These are phyloP conservation scores for Bhutanitis thaidina DNA, from an alignment of 2,888 invertebrate species.

Conservation along the genomic window DNA sequence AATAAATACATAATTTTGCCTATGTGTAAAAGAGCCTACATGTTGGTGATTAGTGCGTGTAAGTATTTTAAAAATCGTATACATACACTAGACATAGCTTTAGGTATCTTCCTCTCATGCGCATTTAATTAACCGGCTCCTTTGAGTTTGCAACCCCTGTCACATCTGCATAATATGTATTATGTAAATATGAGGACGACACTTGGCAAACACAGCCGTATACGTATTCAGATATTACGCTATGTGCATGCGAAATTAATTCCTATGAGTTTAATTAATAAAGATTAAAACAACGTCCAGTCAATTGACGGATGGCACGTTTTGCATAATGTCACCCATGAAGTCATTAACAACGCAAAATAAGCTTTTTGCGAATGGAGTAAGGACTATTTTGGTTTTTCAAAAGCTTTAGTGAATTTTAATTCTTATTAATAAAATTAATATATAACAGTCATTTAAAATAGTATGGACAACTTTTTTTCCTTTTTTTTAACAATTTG, in stretches of 20 bases:
- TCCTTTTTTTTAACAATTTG: no score
- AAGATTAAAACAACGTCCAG: slow-evolving; percentile 6
- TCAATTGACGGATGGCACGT: neutral
- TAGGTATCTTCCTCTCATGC: no score
- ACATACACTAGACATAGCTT: no score
- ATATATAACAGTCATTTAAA: no score
- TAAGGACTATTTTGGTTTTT: no score
- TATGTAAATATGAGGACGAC: slow-evolving; percentile 43
- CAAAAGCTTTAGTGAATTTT: no score
- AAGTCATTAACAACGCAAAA: neutral
- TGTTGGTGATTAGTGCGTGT: no score
- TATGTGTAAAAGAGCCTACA: no score
- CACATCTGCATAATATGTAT: slow-evolving; percentile 25
- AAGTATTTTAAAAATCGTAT: no score
- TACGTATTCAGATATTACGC: neutral
- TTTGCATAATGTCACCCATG: neutral
- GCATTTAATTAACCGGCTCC: slow-evolving; percentile 25
- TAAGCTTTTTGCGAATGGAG: neutral
- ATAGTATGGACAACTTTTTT: no score
- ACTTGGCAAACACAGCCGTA: slow-evolving; percentile 40
- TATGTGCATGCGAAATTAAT: slow-evolving; percentile 11
- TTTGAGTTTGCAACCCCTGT: slow-evolving; percentile 15
- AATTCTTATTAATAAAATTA: no score
- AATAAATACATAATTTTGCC: no score
- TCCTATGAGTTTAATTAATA: slow-evolving; percentile 7